Evolutionary conservation across 2,113 vertebrate species (phyloP).

Genomic region (Carassius auratus): DNA sequence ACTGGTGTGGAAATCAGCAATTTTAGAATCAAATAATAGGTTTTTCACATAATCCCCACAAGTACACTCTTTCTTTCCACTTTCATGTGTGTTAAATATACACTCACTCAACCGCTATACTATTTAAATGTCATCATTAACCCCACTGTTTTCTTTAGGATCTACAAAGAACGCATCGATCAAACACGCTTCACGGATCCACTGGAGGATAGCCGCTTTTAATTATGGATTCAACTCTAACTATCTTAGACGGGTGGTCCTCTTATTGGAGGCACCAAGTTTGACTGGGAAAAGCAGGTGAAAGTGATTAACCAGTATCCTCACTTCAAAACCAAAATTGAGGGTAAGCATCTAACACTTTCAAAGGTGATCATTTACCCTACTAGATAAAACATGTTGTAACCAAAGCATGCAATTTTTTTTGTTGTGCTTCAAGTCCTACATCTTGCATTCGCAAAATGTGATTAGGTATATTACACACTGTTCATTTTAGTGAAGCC

Average conservation of each 20-base stretch:
- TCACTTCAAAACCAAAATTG: constrained; percentile 88
- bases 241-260: constrained; percentile 79
- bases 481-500: neutral
- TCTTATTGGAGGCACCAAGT: constrained; percentile 86
- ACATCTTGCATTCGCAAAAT: neutral
- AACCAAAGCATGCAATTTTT: constrained; percentile 18
- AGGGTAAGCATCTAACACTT: constrained; percentile 74
- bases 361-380: neutral
- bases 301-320: constrained; percentile 83
- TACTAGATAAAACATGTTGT: neutral
- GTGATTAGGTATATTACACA: neutral
- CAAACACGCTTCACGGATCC: constrained; percentile 72
- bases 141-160: constrained; percentile 71
- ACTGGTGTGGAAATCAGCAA: neutral
- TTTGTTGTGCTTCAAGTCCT: neutral
- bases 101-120: neutral
- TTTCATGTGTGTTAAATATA: neutral
- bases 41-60: neutral
- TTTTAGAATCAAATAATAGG: neutral
- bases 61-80: neutral
- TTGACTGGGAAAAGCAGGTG: constrained; percentile 86
- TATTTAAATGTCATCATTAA: neutral
- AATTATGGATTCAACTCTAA: constrained; percentile 85
- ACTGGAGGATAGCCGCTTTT: constrained; percentile 78
- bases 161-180: constrained; percentile 81